Base-by-base conservation (phyloP, 2,888 invertebrate species). In the Diabrotica balteata region DNA sequence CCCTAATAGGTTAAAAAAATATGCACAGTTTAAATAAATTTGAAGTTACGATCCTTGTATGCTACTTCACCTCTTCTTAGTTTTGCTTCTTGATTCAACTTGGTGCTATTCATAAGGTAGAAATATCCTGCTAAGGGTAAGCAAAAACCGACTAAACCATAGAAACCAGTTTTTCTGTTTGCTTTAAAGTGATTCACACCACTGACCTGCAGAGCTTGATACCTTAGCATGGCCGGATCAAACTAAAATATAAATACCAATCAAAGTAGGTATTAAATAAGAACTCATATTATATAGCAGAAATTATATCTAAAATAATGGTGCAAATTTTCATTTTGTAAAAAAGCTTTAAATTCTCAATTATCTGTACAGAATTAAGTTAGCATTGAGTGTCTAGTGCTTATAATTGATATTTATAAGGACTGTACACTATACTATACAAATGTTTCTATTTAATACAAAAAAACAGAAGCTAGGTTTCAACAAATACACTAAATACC, bases 201-300 rank as follows among this genome's bases (percentile, higher is more conserved):
- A 7, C 87, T 88, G 0, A 88, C 88, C 81, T 89, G 89, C 90
- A 94, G 88, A 0, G 94, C 88, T 80, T 89, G 85, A 80, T 88
- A 94, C 62, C 93, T 88, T 77, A 92, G 90, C 4, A 94, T 73
- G 8, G 90, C 92, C n/a, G 90, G 85, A 83, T 96, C 96, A 81
- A 95, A 92, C 96, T 96, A 84, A 73, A 89, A 88, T 64, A 72
- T 54, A 32, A 1, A 32, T 32, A 32, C 32, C 4, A 32, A 32
- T 32, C 32, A 32, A 32, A 32, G 32, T 32, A 32, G 32, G 32
- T 4, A 1, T 32, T 32, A 32, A 32, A 32, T 32, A 32, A 32
- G 32, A 4, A 4, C 32, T 32, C 2, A 32, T 32, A 32, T 1
- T 32, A 32, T 17, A 17, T 17, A 17, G 17, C 17, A 17, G 17